These are phyloP conservation scores for Gallinago solitaria DNA, from an alignment of 2,797 vertebrate genomes.

Conservation along the genomic window DNA sequence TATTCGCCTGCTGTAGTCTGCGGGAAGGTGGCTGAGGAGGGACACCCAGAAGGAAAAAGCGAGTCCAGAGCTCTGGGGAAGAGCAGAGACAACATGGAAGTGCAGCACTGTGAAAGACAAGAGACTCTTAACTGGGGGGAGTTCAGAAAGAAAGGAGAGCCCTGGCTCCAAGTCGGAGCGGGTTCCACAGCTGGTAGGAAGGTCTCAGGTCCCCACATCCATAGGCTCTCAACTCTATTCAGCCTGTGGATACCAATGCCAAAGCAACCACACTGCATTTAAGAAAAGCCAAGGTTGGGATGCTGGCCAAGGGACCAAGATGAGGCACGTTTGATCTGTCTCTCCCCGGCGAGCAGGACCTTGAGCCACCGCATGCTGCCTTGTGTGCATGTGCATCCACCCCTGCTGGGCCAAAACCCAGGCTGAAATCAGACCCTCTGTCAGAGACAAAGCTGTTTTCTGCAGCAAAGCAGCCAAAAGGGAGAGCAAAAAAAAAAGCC, in stretches of 20 bases:
- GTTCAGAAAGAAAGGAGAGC: not conserved
- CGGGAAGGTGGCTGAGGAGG: not conserved
- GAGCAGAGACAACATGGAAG: not conserved
- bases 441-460: not conserved
- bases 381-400: fast-evolving
- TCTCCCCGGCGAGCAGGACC: not conserved
- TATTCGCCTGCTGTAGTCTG: not conserved
- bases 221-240: not conserved
- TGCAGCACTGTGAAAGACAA: not conserved
- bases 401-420: not conserved
- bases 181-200: not conserved
- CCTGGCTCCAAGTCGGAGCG: not conserved
- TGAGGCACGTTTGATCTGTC: not conserved
- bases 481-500: not conserved
- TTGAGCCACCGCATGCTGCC: not conserved
- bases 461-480: not conserved
- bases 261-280: not conserved
- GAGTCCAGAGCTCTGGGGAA: not conserved
- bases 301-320: not conserved
- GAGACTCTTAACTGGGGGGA: not conserved
- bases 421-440: not conserved
- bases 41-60: not conserved
- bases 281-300: not conserved
- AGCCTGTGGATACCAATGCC: fast-evolving
- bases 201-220: not conserved